Evolutionary conservation across 2,113 vertebrate genomes (phyloP), one percentile per base, ranked within the genome.

Genomic region (Diadophis punctatus): DNA sequence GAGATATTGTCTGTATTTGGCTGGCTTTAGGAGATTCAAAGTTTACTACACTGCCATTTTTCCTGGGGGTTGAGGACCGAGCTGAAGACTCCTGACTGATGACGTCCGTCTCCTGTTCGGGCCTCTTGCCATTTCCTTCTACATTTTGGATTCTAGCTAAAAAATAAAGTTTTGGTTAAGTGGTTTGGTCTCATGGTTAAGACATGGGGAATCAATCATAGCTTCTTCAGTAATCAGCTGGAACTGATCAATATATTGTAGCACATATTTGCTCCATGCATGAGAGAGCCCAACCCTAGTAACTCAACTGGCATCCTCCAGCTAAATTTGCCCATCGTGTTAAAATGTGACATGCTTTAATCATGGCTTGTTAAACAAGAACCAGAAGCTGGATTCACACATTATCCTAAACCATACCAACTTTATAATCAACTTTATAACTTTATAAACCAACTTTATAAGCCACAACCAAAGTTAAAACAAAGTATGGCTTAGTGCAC

Each of bases 131-230:
- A 12, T 92, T 97, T 6, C 96, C 97, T 55, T 98, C 98, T 20
- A 98, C 96, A 92, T 96, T 97, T 95, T 99, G 98, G 46, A 98
- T 98, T 86, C 98, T 97, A 0, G 98, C 99, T 99, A 90, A 25
- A 95, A 95, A 94, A 3, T 43, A 84, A 55, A 10, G 8, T 39
- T 55, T 3, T 55, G 8, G n/a, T n/a, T n/a, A n/a, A n/a, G n/a
- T n/a, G n/a, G n/a, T n/a, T n/a, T n/a, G n/a, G n/a, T n/a, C n/a
- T n/a, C n/a, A n/a, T n/a, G n/a, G n/a, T n/a, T n/a, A n/a, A n/a
- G n/a, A n/a, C n/a, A n/a, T n/a, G 49, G 56, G 8, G 0, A 1
- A 30, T 2, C 34, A 23, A 53, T 74, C 3, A 23, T 4, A n/a
- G 11, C 34, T 18, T 27, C 68, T 84, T 23, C 8, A 27, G 8